A percentile compares a stretch with the other conserved stretches of the same genome.
phyloP scores from a whole-genome alignment of 2,888 invertebrate species.

The Geotrupes spiniger region DNA sequence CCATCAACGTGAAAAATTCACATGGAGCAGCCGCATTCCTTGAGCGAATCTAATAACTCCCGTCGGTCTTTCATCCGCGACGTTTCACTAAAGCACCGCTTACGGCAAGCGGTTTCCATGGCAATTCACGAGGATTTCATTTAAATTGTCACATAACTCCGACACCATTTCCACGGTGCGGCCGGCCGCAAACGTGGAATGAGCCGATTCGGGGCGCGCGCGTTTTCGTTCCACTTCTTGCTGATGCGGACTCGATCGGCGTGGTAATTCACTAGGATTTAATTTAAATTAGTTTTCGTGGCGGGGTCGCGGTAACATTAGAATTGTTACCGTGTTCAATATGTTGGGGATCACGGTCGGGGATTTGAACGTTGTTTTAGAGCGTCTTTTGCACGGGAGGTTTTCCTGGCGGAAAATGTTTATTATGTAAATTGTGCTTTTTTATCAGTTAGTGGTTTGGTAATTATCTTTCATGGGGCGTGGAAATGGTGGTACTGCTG shows the following conservation, averaged over 20 bases:
- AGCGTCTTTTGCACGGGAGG: conserved; percentile 23
- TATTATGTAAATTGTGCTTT: conserved; percentile 26
- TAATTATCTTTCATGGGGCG: too few relatives aligned
- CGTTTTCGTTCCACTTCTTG: conserved; percentile 27
- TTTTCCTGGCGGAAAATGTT: conserved; percentile 11
- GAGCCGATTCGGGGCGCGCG: conserved; percentile 9
- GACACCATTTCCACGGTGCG: conserved; percentile 28
- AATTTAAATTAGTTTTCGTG: conserved; percentile 69
- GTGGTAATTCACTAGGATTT: conserved; percentile 72
- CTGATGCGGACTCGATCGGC: conserved; percentile 30
- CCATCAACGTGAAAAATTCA: conserved; percentile 25
- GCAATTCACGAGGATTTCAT: conserved; percentile 49
- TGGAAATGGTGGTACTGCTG: too few relatives aligned
- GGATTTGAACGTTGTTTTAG: conserved; percentile 29
- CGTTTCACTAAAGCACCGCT: conserved; percentile 37
- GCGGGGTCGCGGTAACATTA: conserved; percentile 43
- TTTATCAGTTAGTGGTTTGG: too few relatives aligned
- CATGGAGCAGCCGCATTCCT: conserved; percentile 23
- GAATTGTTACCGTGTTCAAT: conserved; percentile 43
- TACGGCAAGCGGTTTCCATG: conserved; percentile 47
- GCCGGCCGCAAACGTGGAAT: conserved; percentile 30
- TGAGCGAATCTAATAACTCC: conserved; percentile 29
- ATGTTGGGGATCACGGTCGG: conserved; percentile 31
- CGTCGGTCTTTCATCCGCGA: conserved; percentile 23
- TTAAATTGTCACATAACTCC: conserved; percentile 46